Evolutionary conservation across 2,888 invertebrate species (phyloP), one percentile per base, ranked within the genome.

Genomic region (Pandemis corylana): DNA sequence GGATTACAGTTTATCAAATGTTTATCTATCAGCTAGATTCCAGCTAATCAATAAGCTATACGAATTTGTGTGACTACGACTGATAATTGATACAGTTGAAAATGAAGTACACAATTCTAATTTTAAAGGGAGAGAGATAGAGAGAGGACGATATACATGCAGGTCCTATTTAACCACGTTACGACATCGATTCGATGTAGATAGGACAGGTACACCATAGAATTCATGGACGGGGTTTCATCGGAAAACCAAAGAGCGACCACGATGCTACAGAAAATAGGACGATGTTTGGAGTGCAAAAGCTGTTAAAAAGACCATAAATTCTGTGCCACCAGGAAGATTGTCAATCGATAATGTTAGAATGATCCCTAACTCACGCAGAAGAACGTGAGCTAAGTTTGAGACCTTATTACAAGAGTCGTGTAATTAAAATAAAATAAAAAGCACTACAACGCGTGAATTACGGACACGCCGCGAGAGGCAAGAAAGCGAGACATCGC

Each of bases 401-500:
- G 66, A 65, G 72, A 64, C 70, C 44, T 68, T 44, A 62, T 36
- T 36, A 64, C 66, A 42, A 69, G 51, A 65, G 28, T 20, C 68
- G 56, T 66, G 56, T 65, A 71, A 72, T 69, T 76, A 71, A 76
- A 71, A 49, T 53, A 76, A 36, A 77, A 74, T 76, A 78, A 72
- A 74, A 77, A n/a, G 46, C 76, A 77, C 69, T 75, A 72, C 68
- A 80, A 59, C 46, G 71, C 73, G 67, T 75, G 76, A 78, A 77
- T 80, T 78, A 80, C 76, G 78, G 78, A 79, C 82, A 80, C 79
- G 76, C 80, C 79, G 80, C 76, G 75, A 84, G 84, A 87, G 78
- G 79, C 86, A 87, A 85, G 90, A 91, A 90, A 90, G 90, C 91
- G 90, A 89, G 83, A 89, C 90, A 84, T 79, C 79, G 76, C 79